These are phyloP conservation scores for Macrotis lagotis DNA, from an alignment of 2,113 vertebrate species.

Conservation along the genomic window DNA sequence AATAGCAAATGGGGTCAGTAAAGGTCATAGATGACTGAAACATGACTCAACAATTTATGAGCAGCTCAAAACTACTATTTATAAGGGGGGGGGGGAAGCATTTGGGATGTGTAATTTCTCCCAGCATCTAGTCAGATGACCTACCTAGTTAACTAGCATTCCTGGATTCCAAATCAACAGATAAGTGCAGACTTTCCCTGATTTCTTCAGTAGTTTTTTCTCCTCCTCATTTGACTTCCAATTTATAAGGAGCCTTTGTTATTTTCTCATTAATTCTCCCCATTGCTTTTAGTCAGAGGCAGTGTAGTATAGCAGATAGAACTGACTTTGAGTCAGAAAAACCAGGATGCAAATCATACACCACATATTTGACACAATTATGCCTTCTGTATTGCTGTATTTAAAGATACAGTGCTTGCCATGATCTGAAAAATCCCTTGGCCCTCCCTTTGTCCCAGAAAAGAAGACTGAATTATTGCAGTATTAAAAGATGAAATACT, in stretches of 20 bases:
- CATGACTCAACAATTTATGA: background rate
- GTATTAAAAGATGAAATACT: no score
- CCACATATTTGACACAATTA: no score
- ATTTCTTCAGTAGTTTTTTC: background rate
- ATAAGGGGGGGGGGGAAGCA: background rate
- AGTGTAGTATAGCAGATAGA: background rate
- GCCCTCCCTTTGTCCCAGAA: no score
- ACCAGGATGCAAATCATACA: background rate
- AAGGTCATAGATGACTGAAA: background rate
- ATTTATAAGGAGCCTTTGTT: background rate
- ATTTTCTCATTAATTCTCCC: background rate
- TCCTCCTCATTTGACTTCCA: background rate
- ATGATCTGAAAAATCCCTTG: no score
- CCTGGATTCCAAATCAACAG: background rate
- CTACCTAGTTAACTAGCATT: background rate
- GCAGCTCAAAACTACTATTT: no score
- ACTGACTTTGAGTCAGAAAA: background rate
- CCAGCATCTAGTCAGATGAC: no score
- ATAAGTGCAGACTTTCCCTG: background rate
- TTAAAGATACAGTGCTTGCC: no score
- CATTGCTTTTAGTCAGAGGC: background rate
- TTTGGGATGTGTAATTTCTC: background rate
- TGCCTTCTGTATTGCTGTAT: no score
- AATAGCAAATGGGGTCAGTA: background rate
- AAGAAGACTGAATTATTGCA: no score